Evolutionary conservation across 2,888 invertebrate species (phyloP), one percentile per base, ranked within the genome.

Genomic region (Ephialtes manifestator): DNA sequence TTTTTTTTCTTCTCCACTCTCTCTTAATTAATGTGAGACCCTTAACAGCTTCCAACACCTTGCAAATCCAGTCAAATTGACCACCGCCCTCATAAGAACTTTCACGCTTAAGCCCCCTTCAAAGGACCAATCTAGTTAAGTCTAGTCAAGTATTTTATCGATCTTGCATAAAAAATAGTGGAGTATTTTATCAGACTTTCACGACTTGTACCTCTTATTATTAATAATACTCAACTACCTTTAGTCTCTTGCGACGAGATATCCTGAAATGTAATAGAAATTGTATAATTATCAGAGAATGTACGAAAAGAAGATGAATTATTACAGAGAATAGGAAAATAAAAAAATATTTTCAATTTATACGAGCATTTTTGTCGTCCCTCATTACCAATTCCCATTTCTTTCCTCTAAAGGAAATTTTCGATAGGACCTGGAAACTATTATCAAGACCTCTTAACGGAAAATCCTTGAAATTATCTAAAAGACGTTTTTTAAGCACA

Each of bases 61-160:
- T 55, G 55, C 53, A 55, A 70, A 28, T 65, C 60, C 53, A 51
- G 39, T 67, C 53, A 39, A 46, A 11, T 24, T 18, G 15, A 35
- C 51, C 20, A 18, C 55, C 13, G 2, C 35, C 20, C 65, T 11
- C 60, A 48, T 31, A n/a, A 39, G 28, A 28, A 20, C 60, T 39
- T 51, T 15, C 68, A 35, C 35, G 18, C 18, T n/a, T 20, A n/a
- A 63, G 0, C 65, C 68, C 82, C 51, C 39, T 53, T 35, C 85
- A 72, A 89, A 88, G 90, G 92, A 91, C 91, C 91, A 91, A 91
- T 89, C 83, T 85, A 90, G 89, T 91, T 89, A 87, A 89, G 87
- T 87, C 90, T 90, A 90, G 90, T 90, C 90, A 89, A 86, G 80
- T 83, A 84, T 78, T 81, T 60, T 83, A 86, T 83, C 83, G 71